Conservation (phyloP, 2,113 vertebrate genomes). For the Talpa occidentalis region DNA sequence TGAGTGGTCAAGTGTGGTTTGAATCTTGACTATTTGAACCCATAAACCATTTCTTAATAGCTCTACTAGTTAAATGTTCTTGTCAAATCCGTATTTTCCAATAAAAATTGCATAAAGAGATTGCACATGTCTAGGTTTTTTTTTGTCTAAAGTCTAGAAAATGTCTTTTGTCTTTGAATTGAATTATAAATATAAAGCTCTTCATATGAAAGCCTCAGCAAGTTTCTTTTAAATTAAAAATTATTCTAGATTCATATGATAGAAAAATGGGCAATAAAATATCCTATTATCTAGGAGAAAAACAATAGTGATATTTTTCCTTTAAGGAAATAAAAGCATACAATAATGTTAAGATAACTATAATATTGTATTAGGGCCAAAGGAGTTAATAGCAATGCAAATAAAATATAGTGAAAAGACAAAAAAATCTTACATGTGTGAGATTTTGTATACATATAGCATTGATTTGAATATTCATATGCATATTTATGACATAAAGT, state of each 20-base stretch:
- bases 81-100: not conserved
- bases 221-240: not conserved
- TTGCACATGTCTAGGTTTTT: not conserved
- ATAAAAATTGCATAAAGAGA: not conserved
- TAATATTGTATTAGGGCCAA: not conserved
- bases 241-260: not conserved
- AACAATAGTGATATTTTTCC: not conserved
- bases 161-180: conserved; percentile 8
- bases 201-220: not conserved
- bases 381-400: not conserved
- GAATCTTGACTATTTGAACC: not conserved
- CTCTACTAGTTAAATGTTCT: not conserved
- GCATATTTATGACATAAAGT: not conserved
- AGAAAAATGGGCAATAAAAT: not conserved
- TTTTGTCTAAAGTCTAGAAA: not conserved
- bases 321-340: conserved; percentile 6
- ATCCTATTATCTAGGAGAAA: not conserved
- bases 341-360: conserved; percentile 9
- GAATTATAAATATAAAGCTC: conserved; percentile 26
- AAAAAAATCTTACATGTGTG: not conserved
- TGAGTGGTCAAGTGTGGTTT: not conserved
- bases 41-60: not conserved
- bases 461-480: not conserved
- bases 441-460: not conserved
- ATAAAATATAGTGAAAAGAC: not conserved